Evolutionary conservation across 2,113 vertebrate genomes (phyloP).

Genomic region (Macheiramphus alcinus): DNA sequence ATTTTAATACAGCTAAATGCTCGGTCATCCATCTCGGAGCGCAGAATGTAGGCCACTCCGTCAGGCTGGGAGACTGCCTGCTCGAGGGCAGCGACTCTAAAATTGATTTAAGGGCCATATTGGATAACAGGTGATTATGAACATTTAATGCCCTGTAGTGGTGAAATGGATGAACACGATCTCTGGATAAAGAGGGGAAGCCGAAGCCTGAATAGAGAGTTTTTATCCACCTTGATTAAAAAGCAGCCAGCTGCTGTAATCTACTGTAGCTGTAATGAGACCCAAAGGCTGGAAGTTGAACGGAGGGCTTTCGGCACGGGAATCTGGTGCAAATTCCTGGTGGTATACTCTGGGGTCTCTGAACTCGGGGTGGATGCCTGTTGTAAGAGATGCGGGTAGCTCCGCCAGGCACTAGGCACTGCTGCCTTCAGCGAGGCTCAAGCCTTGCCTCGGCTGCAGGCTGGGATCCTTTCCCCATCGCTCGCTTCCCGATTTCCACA

Average conservation of each 20-base stretch:
- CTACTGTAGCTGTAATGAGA: background rate
- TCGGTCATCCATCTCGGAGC: background rate
- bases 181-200: background rate
- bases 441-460: background rate
- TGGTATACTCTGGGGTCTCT: background rate
- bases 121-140: background rate
- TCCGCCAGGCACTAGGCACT: background rate
- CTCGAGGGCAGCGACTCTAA: background rate
- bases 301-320: background rate
- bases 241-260: background rate
- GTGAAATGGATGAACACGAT: background rate
- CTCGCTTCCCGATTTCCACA: accelerated
- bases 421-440: background rate
- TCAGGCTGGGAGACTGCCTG: background rate
- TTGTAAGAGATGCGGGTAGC: background rate
- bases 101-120: background rate
- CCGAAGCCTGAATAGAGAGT: background rate
- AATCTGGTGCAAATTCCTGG: background rate
- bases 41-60: background rate
- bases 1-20: background rate
- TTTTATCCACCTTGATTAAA: background rate
- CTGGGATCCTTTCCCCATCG: background rate
- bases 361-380: background rate
- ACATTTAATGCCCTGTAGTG: background rate
- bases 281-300: background rate